Evolutionary conservation across 2,888 invertebrate species (phyloP).

Genomic region (Ichneumoninae sp.): DNA sequence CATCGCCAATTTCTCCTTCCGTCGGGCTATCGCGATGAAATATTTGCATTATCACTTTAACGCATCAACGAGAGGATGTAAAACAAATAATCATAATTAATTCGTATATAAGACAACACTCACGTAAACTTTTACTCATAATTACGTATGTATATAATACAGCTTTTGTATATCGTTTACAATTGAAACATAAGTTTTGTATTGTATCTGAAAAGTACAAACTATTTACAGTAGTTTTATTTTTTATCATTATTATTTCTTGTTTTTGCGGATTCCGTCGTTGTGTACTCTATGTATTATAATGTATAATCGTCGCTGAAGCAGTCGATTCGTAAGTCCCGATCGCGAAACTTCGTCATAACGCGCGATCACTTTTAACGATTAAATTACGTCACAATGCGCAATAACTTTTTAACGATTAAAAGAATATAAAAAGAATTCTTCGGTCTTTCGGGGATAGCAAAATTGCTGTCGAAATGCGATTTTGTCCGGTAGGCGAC

Average conservation of each 20-base stretch:
- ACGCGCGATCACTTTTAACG: conserved; percentile 27
- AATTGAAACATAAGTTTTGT: conserved; percentile 64
- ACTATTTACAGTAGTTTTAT: conserved; percentile 68
- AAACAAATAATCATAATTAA: neutral
- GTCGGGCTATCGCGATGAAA: neutral
- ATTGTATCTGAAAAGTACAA: conserved; percentile 66
- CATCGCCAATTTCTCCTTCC: neutral
- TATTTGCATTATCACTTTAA: neutral
- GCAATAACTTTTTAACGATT: conserved; percentile 20
- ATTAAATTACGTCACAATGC: neutral
- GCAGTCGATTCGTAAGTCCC: conserved; percentile 17
- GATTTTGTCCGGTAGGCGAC: conserved; percentile 40
- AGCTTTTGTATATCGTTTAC: conserved; percentile 61
- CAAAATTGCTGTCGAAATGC: conserved; percentile 34
- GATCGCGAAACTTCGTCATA: neutral
- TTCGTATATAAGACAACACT: conserved; percentile 41
- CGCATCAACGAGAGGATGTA: neutral
- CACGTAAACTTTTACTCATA: conserved; percentile 58
- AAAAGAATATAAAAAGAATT: conserved; percentile 18
- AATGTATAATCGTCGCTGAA: conserved; percentile 52
- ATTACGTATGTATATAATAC: conserved; percentile 60
- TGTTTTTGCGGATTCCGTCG: conserved; percentile 3
- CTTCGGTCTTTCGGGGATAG: conserved; percentile 20
- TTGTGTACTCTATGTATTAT: conserved; percentile 40
- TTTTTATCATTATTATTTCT: conserved; percentile 33